Evolutionary conservation across 1,140 invertebrate genomes (phyloP).

Genomic region (Saccostrea cuccullata): DNA sequence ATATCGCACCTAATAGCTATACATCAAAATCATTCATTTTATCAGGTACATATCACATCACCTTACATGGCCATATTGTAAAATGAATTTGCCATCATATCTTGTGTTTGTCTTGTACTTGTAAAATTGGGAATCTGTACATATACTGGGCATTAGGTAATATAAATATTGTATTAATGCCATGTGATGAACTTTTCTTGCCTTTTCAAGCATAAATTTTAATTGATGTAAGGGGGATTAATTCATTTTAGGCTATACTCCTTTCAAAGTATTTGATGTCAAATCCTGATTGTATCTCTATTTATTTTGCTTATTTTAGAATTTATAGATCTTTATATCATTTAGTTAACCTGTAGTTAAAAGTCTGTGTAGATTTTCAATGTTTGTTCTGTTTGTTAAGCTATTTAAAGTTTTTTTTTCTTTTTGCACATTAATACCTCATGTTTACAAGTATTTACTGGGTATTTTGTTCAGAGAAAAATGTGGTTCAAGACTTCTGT

Average conservation of each 20-base stretch:
- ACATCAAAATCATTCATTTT: background rate
- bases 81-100: background rate
- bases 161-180: background rate
- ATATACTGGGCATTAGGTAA: slow-evolving; percentile 16
- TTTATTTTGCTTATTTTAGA: background rate
- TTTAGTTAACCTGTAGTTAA: background rate
- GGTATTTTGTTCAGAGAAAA: background rate
- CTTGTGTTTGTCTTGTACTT: background rate
- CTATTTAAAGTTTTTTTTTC: background rate
- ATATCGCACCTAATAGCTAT: too few relatives aligned
- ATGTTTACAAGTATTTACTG: background rate
- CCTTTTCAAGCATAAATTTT: background rate
- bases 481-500: background rate
- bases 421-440: background rate
- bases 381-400: background rate
- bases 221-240: background rate
- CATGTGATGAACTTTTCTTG: background rate
- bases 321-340: background rate
- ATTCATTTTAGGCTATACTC: background rate
- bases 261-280: background rate
- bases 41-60: background rate
- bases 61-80: background rate
- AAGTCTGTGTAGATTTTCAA: background rate
- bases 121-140: background rate
- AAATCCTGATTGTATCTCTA: background rate